Conservation (phyloP, 2,113 vertebrate genomes). For the human region DNA sequence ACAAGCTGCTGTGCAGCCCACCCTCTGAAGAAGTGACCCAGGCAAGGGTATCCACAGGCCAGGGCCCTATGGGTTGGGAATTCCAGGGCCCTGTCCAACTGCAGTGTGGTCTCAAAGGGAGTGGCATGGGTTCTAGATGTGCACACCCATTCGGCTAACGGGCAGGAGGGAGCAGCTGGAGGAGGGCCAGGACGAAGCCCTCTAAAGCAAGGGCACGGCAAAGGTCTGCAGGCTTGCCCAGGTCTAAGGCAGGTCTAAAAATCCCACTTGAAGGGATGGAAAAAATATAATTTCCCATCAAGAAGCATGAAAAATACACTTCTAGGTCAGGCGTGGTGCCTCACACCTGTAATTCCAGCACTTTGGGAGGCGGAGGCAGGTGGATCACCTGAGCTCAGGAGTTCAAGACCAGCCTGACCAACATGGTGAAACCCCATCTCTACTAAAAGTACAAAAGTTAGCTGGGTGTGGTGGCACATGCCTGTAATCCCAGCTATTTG, state of each 20-base stretch:
- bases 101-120: background rate
- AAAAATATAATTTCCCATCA: no score
- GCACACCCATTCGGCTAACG: background rate
- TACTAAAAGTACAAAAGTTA: no score
- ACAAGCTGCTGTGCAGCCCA: background rate
- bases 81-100: background rate
- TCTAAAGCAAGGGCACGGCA: background rate
- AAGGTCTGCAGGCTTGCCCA: background rate
- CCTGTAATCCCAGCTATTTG: no score
- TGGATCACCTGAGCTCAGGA: no score
- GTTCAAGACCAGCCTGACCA: no score
- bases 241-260: background rate
- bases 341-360: no score
- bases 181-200: background rate
- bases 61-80: background rate
- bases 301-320: no score
- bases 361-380: no score
- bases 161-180: background rate
- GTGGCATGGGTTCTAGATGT: background rate
- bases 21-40: background rate
- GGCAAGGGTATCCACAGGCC: background rate
- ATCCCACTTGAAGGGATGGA: no score
- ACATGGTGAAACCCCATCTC: no score
- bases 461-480: no score
- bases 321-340: no score